phyloP scores from a whole-genome alignment of 1,140 invertebrate genomes.

The Euura lappo region DNA sequence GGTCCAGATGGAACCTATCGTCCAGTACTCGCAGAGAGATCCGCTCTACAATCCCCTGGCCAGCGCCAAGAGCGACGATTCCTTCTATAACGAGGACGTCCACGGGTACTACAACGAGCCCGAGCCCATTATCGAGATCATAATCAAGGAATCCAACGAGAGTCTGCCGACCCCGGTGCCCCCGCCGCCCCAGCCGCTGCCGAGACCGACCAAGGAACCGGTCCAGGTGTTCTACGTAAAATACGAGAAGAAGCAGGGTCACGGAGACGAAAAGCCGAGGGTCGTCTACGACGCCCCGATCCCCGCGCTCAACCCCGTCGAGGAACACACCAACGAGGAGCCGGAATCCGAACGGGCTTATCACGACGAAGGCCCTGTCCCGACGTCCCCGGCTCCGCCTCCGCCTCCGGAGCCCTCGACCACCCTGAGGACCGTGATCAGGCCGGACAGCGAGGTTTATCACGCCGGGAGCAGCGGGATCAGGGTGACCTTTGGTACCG shows the following conservation, averaged over 20 bases:
- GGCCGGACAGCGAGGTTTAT: constrained; percentile 81
- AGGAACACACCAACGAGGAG: constrained; percentile 65
- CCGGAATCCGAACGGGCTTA: constrained; percentile 53
- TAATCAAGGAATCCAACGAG: constrained; percentile 88
- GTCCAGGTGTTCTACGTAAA: constrained; percentile 90
- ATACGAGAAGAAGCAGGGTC: constrained; percentile 76
- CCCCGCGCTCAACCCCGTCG: constrained; percentile 72
- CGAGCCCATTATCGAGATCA: constrained; percentile 90
- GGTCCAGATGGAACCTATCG: constrained; percentile 80
- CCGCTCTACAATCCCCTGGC: constrained; percentile 72
- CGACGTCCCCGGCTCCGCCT: constrained; percentile 34
- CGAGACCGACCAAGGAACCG: constrained; percentile 75
- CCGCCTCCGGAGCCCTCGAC: constrained; percentile 68
- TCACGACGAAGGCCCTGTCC: constrained; percentile 53
- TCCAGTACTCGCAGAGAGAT: constrained; percentile 79
- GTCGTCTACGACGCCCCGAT: constrained; percentile 80
- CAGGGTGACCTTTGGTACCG: constrained; percentile 76
- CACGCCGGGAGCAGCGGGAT: constrained; percentile 74
- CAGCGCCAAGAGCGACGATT: constrained; percentile 60
- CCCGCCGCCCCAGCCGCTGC: constrained; percentile 57
- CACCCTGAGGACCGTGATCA: constrained; percentile 80
- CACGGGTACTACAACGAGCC: constrained; percentile 72
- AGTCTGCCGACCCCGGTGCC: constrained; percentile 72
- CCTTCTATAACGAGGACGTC: constrained; percentile 40
- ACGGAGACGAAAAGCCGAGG: constrained; percentile 67